phyloP scores from a whole-genome alignment of 2,888 invertebrate species.

The Camptogramma bilineatum region DNA sequence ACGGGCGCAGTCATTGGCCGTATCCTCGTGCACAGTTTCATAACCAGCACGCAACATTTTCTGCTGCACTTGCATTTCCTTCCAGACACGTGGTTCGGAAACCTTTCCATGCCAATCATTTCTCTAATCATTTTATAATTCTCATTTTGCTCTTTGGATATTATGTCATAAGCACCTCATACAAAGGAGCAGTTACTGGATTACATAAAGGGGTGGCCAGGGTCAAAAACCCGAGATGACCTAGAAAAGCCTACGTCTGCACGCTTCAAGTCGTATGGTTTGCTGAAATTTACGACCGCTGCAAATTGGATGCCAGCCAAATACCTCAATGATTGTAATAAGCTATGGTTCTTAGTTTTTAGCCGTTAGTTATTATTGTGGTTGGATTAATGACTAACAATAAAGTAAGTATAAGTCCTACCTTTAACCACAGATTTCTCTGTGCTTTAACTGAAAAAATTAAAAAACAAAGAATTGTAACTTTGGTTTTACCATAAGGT shows the following conservation, averaged over 20 bases:
- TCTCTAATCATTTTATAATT: background rate
- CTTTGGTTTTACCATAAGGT: no score
- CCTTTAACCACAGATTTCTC: no score
- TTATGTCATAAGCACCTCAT: background rate
- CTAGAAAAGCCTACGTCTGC: conserved; percentile 39
- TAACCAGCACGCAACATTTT: conserved; percentile 12
- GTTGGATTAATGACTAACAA: background rate
- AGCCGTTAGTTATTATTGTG: conserved; percentile 1
- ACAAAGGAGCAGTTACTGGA: conserved; percentile 18
- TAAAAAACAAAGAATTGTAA: no score
- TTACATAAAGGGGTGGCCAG: conserved; percentile 49
- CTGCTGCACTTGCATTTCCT: conserved; percentile 29
- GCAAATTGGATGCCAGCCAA: conserved; percentile 19
- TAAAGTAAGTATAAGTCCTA: no score
- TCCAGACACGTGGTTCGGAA: conserved; percentile 32
- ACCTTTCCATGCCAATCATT: conserved; percentile 6
- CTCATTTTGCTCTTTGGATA: background rate
- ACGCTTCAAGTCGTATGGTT: conserved; percentile 10
- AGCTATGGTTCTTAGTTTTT: background rate
- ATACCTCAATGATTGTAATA: conserved; percentile 7
- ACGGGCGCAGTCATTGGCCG: conserved; percentile 63
- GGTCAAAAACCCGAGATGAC: conserved; percentile 55
- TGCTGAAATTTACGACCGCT: conserved; percentile 15
- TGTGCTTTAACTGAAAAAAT: no score
- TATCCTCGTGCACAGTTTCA: conserved; percentile 24